Base-by-base conservation (phyloP, 2,888 invertebrate genomes). In the Odontocolon sp. region DNA sequence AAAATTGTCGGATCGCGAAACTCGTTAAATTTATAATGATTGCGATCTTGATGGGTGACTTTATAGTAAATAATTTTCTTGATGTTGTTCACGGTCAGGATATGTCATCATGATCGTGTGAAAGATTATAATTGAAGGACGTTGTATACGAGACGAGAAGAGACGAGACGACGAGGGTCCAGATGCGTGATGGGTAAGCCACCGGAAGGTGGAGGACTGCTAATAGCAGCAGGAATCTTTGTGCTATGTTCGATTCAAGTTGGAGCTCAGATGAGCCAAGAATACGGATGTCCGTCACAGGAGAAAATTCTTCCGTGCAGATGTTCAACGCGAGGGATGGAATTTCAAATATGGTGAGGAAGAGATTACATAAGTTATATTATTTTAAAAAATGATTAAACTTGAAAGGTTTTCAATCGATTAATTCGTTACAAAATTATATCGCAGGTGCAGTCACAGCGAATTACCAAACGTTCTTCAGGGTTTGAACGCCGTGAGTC, bases 381-480 rank as follows among this genome's bases (percentile, higher is more conserved):
- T n/a, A 42, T 16, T 33, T 28, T 59, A n/a, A n/a, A n/a, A n/a
- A n/a, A n/a, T n/a, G n/a, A n/a, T n/a, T n/a, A n/a, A n/a, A n/a
- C n/a, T n/a, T n/a, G n/a, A n/a, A n/a, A n/a, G n/a, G n/a, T n/a
- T n/a, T n/a, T n/a, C n/a, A n/a, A n/a, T n/a, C n/a, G n/a, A n/a
- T n/a, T n/a, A n/a, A n/a, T n/a, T n/a, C n/a, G n/a, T n/a, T 11
- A n/a, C 8, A 57, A 26, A 54, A 64, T 11, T 14, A 14, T n/a
- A 28, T 18, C 23, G 23, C 9, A 97, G 97, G 97, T 97, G 97
- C 89, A 96, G 97, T n/a, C 96, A 97, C 92, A 96, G 96, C 91
- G 96, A 96, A 87, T 91, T 97, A 69, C 93, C 94, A 3, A 94
- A 94, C 87, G 95, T 96, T 11, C 90, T 95, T 80, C 94, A 94